Evolutionary conservation across 2,797 vertebrate genomes (phyloP).

Genomic region (Epinephelus coioides): DNA sequence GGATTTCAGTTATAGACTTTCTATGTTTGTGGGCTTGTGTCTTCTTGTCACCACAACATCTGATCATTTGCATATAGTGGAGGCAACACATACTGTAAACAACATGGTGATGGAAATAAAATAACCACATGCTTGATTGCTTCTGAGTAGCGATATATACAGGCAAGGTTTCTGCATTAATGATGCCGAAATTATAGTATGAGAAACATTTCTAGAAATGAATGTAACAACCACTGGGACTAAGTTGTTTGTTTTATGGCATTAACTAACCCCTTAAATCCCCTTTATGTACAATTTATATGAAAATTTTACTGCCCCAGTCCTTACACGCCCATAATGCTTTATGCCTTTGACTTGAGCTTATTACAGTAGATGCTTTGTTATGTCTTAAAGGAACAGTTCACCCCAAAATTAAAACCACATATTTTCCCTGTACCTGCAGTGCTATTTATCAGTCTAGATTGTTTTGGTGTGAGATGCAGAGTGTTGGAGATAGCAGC

Average conservation of each 20-base stretch:
- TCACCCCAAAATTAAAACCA: too few species aligned
- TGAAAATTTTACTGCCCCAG: not conserved
- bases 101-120: slow-evolving; percentile 14
- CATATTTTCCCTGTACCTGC: too few species aligned
- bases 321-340: not conserved
- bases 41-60: not conserved
- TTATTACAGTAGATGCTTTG: slow-evolving; percentile 7
- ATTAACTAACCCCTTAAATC: not conserved
- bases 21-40: not conserved
- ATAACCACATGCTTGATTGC: slow-evolving; percentile 4
- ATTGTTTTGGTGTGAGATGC: too few species aligned
- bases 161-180: not conserved
- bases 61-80: slow-evolving; percentile 14
- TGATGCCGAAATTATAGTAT: not conserved
- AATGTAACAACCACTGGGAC: not conserved
- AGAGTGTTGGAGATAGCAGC: too few species aligned
- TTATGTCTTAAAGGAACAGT: not conserved
- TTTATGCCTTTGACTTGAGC: not conserved
- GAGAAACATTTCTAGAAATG: not conserved
- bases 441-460: too few species aligned
- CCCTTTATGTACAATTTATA: not conserved
- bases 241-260: not conserved
- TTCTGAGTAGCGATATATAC: slow-evolving; percentile 2
- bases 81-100: slow-evolving; percentile 4
- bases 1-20: slow-evolving; percentile 13